These are phyloP conservation scores for Nannobrachium achirus DNA, from an alignment of 2,113 vertebrate genomes.

Conservation along the genomic window DNA sequence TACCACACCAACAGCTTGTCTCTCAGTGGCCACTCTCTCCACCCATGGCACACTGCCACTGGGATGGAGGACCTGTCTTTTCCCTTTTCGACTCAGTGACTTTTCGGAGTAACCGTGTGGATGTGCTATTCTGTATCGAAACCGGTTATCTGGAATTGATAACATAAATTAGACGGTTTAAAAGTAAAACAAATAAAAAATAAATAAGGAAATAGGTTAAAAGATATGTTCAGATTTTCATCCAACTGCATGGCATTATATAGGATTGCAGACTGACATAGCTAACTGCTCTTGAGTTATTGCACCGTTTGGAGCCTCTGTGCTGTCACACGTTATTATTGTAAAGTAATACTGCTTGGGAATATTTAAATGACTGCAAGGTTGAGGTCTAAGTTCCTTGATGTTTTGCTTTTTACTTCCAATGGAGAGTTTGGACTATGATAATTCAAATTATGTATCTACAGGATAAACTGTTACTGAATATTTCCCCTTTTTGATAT, in stretches of 20 bases:
- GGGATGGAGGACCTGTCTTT: conserved; percentile 71
- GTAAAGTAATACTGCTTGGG: conserved; percentile 70
- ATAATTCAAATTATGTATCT: conserved; percentile 17
- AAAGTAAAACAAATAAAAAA: conserved; percentile 66
- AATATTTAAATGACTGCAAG: conserved; percentile 61
- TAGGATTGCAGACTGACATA: conserved; percentile 84
- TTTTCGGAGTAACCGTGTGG: conserved; percentile 83
- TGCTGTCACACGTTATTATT: conserved; percentile 82
- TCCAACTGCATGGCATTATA: conserved; percentile 90
- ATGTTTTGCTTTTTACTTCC: conserved; percentile 56
- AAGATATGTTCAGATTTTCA: conserved; percentile 72
- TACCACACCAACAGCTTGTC: conserved; percentile 77
- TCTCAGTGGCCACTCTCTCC: conserved; percentile 78
- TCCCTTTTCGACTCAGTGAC: conserved; percentile 80
- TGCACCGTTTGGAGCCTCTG: conserved; percentile 81
- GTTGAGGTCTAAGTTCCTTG: conserved; percentile 47
- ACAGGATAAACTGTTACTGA: conserved; percentile 20
- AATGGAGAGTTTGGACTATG: conserved; percentile 35
- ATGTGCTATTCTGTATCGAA: conserved; percentile 83
- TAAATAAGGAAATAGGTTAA: conserved; percentile 70
- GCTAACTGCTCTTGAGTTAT: conserved; percentile 81
- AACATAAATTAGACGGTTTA: conserved; percentile 39
- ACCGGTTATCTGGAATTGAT: conserved; percentile 62
- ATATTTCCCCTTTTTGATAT: conserved; percentile 39
- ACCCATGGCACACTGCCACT: conserved; percentile 66